Base-by-base conservation (phyloP, 2,888 invertebrate genomes). In the Timandra comae region DNA sequence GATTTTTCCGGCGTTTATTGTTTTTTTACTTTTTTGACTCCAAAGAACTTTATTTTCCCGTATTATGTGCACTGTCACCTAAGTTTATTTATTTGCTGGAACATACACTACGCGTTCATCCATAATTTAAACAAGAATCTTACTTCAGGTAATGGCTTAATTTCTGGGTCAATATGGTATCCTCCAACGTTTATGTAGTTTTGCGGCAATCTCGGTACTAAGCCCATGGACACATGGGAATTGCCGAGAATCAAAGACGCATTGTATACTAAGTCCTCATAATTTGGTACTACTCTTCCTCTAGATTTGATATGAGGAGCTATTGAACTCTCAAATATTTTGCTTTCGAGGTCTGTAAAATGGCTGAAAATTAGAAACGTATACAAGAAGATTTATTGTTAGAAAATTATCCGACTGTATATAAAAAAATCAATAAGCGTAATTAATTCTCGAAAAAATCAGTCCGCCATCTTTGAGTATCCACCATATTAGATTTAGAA, bases 161-260 rank as follows among this genome's bases (percentile, higher is more conserved):
- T 31, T 1, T 56, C 35, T 1, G 58, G 48, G 2, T 68, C 52
- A 11, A 80, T 68, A 29, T 80, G 76, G 28, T 71, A 77, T 6
- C 79, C 79, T 19, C 63, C 74, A 16, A 78, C 46, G 2, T 55
- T 33, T 30, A 63, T 70, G 33, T 68, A 76, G 27, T 48, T 69
- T 28, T 65, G 71, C 0, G 79, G 79, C 3, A 77, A 22, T 2
- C 53, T 46, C 1, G 48, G 33, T 1, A 64, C 41, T 6, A 33
- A 40, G 3, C 71, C 67, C 2, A 63, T 33, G 0, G 71, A 70
- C 0, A 63, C 50, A 21, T 78, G 69, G 0, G 79, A 70, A 34
- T 63, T 50, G 2, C 66, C 69, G 2, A 80, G 43, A 16, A 75
- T 43, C 12, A 80, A 36, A 0, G 78, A 76, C 0, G 54, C 70